A percentile compares a stretch with the other conserved stretches of the same genome.
These are phyloP conservation scores for Drosophila cracens DNA, from an alignment of 2,888 invertebrate genomes.

Conservation along the genomic window DNA sequence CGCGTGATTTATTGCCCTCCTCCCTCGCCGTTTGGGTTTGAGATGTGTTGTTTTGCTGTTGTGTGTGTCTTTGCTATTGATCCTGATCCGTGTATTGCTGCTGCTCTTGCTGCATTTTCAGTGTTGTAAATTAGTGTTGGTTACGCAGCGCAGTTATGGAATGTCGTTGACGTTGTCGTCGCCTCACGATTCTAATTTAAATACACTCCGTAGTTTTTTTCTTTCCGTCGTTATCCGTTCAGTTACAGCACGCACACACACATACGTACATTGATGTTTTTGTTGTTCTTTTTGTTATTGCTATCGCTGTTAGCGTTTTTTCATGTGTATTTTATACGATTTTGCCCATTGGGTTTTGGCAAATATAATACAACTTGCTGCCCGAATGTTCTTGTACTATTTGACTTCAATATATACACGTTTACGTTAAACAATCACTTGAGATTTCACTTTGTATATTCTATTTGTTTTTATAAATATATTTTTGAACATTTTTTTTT, in stretches of 20 bases:
- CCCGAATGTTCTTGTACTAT: constrained; percentile 38
- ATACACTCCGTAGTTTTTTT: constrained; percentile 37
- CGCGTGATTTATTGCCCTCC: constrained; percentile 66
- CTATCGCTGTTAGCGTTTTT: constrained; percentile 63
- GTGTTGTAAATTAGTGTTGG: constrained; percentile 39
- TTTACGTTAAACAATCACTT: constrained; percentile 37
- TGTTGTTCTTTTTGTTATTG: constrained; percentile 57
- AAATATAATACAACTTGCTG: constrained; percentile 31
- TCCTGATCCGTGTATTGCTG: constrained; percentile 49
- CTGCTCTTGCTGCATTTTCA: constrained; percentile 48
- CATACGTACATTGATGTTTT: constrained; percentile 48
- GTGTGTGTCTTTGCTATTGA: constrained; percentile 34
- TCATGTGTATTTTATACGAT: constrained; percentile 66
- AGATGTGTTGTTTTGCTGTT: constrained; percentile 11
- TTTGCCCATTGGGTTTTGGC: constrained; percentile 40
- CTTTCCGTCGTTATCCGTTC: constrained; percentile 53
- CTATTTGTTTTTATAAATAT: constrained; percentile 46
- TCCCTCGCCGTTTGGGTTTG: constrained; percentile 7
- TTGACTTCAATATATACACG: constrained; percentile 26
- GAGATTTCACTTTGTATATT: constrained; percentile 38
- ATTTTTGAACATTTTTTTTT: constrained; percentile 34
- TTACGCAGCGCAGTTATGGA: constrained; percentile 73
- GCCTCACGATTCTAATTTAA: constrained; percentile 57
- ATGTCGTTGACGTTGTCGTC: constrained; percentile 59
- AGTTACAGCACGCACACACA: constrained; percentile 55